Evolutionary conservation across 2,888 invertebrate genomes (phyloP), one percentile per base, ranked within the genome.

Genomic region (Agrotis puta): DNA sequence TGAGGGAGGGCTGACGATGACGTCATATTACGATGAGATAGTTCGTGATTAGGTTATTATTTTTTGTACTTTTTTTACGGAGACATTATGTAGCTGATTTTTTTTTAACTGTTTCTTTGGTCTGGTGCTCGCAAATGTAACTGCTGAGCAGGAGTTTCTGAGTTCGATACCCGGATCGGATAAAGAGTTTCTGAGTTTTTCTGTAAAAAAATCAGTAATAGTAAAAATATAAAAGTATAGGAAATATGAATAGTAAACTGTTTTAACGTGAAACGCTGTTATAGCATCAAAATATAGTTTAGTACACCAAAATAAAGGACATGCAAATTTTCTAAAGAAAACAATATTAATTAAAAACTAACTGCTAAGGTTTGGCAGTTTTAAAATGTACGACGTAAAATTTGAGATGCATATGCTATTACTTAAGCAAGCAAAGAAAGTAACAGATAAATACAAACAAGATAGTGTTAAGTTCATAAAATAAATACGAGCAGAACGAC

Each of bases 1-100:
- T 94, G 93, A 94, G 90, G 86, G 77, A 88, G 92, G 91, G 91
- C 79, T 62, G 73, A 54, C 74, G 69, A 72, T 67, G 57, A 75
- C 74, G 54, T 11, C 61, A 24, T 13, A 45, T 39, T 20, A 62
- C 39, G 22, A n/a, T 59, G 33, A 43, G 20, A 33, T 54, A 54
- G 14, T 69, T 45, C 33, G 13, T 74, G 33, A 74, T 79, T 63
- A 22, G 16, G 18, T 33, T 39, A 9, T 33, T 33, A 33, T 33
- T n/a, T 54, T 56, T 53, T 53, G 7, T 6, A 3, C n/a, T 18
- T 1, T 16, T 24, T 24, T 24, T 53, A 24, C 16, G 7, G 7
- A 20, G 50, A 13, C 0, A 27, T 27, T 27, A 27, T 5, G 5
- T 27, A n/a, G 27, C 27, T 33, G 33, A 5, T 39, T 39, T 39